Conservation (phyloP, 92 coral and sea anemone species). For the Bergia puertoricense region DNA sequence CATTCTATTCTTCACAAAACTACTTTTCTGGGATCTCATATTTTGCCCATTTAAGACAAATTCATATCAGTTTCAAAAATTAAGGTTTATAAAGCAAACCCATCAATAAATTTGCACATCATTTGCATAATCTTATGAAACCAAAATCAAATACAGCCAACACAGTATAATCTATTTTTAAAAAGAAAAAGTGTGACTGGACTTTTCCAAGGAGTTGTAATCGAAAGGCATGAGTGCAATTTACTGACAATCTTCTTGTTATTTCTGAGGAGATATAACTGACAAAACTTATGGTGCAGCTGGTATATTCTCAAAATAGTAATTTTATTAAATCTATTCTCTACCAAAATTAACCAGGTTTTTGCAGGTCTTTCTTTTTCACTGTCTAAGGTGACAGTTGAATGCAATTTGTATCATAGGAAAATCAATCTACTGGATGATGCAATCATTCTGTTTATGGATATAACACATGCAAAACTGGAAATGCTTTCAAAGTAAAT, state of each 20-base stretch:
- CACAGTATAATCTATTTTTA: background rate
- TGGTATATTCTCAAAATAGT: background rate
- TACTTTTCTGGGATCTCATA: background rate
- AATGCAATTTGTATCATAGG: background rate
- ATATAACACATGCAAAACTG: conserved; percentile 10
- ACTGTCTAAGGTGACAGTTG: background rate
- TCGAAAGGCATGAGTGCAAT: background rate
- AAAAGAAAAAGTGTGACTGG: background rate
- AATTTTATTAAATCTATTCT: background rate
- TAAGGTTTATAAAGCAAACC: background rate
- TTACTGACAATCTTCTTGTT: background rate
- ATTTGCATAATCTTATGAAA: background rate
- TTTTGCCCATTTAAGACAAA: background rate
- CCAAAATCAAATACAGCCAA: background rate
- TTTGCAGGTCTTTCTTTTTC: background rate
- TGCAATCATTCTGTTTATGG: background rate
- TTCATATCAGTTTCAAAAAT: conserved; percentile 1
- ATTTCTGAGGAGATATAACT: background rate
- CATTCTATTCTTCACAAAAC: too few relatives aligned
- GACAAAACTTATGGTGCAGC: background rate
- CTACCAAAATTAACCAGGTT: background rate
- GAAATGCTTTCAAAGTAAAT: background rate
- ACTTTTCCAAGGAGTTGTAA: background rate
- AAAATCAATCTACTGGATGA: background rate
- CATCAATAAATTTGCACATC: background rate